A percentile compares a stretch with the other conserved stretches of the same genome.
phyloP scores from a whole-genome alignment of 2,888 invertebrate species.

The Ellobium chinense region DNA sequence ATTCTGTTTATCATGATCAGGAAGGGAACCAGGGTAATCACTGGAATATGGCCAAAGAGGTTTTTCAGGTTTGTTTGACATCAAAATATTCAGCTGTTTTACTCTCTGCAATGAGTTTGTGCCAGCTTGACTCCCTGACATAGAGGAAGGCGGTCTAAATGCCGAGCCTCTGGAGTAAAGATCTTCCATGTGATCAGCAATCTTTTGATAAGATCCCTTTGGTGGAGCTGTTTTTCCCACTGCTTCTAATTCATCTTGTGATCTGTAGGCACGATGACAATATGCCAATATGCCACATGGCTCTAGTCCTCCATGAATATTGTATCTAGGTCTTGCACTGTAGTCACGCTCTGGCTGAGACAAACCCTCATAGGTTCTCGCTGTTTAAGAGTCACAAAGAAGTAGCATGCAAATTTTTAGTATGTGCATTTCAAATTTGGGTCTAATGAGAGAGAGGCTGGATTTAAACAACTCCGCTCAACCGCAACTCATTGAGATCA shows the following conservation, averaged over 20 bases:
- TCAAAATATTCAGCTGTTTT: background rate
- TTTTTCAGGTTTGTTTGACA: background rate
- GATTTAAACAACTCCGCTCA: too few relatives aligned
- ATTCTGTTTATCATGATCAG: background rate
- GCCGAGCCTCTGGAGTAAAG: constrained; percentile 58
- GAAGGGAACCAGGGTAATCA: background rate
- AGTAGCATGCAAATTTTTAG: too few relatives aligned
- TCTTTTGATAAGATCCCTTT: constrained; percentile 44
- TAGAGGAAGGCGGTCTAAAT: constrained; percentile 56
- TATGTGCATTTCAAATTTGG: too few relatives aligned
- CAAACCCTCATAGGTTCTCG: background rate
- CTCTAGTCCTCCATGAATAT: background rate
- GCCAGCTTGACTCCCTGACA: constrained; percentile 30
- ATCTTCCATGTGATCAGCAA: constrained; percentile 49
- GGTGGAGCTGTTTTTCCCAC: constrained; percentile 40
- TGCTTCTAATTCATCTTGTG: constrained; percentile 29
- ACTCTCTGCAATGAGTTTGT: constrained; percentile 1
- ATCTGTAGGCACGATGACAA: background rate
- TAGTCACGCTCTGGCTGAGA: background rate
- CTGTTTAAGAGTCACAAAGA: too few relatives aligned
- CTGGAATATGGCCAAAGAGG: background rate
- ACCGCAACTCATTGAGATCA: too few relatives aligned
- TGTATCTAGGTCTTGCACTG: too few relatives aligned
- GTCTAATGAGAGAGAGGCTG: too few relatives aligned
- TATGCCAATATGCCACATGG: background rate